Percentiles rank a stretch among this genome's conserved stretches.
These are phyloP conservation scores for Chionis minor DNA, from an alignment of 2,113 vertebrate species.

Conservation along the genomic window DNA sequence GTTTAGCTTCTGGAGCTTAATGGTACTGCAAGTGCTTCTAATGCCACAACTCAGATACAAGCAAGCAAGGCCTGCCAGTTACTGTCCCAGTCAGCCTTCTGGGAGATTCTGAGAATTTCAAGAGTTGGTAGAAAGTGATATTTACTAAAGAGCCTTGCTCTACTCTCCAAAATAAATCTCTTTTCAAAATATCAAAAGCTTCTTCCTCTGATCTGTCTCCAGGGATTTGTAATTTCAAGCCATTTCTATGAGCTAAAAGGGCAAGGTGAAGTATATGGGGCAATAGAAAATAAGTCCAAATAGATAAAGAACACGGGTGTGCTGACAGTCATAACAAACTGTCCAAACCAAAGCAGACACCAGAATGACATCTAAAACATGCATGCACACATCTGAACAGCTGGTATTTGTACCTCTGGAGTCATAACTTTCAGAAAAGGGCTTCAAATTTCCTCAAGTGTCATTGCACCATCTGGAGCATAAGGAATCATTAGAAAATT, in stretches of 20 bases:
- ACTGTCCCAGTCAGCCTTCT: background rate
- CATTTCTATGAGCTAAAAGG: background rate
- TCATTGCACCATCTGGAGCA: background rate
- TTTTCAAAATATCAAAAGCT: conserved; percentile 4
- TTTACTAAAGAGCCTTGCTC: background rate
- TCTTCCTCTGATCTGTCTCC: background rate
- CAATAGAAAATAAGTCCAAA: background rate
- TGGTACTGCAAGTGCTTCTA: background rate
- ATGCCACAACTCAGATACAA: background rate
- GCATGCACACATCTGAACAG: background rate
- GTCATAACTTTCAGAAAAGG: background rate
- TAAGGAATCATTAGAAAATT: background rate
- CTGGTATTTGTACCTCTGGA: background rate
- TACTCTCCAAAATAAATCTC: background rate
- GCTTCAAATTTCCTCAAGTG: background rate
- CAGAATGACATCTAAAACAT: background rate
- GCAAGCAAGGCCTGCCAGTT: background rate
- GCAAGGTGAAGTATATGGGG: background rate
- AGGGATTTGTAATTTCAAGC: conserved; percentile 6
- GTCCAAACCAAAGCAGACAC: background rate
- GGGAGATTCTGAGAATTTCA: background rate
- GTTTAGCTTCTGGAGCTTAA: background rate
- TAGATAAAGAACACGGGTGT: background rate
- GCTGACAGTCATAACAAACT: background rate
- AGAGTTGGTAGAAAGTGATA: background rate